Conservation (phyloP, 2,113 vertebrate species). For the Nibea coibor region DNA sequence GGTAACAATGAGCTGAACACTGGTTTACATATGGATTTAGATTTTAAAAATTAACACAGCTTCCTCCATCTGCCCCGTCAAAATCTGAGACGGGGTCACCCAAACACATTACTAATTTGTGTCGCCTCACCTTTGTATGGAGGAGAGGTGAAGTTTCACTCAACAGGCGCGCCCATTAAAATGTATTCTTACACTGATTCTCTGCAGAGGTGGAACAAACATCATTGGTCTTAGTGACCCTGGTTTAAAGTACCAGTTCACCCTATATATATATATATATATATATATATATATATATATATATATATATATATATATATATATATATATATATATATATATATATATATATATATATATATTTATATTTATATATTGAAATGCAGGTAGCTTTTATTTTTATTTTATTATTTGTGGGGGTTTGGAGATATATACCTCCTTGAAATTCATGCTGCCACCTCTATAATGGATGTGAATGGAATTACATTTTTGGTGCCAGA, state of each 20-base stretch:
- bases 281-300: too few species aligned
- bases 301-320: too few species aligned
- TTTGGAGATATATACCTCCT: not conserved
- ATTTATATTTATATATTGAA: too few species aligned
- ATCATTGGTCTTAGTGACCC: not conserved
- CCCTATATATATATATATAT: too few species aligned
- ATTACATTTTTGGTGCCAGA: not conserved
- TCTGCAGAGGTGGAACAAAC: slow-evolving; percentile 3
- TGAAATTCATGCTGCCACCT: not conserved
- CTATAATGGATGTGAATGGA: not conserved
- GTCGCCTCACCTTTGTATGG: not conserved
- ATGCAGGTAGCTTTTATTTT: not conserved
- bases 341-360: too few species aligned
- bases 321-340: too few species aligned
- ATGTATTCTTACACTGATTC: slow-evolving; percentile 13
- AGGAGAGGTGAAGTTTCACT: not conserved
- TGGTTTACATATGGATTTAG: slow-evolving; percentile 25
- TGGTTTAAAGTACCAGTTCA: not conserved
- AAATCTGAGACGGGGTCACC: not conserved
- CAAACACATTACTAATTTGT: slow-evolving; percentile 1
- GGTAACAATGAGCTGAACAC: not conserved
- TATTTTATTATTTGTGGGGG: not conserved
- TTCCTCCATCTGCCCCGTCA: not conserved
- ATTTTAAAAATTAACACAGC: not conserved
- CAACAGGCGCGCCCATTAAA: not conserved